Evolutionary conservation across 2,888 invertebrate genomes (phyloP), one percentile per base, ranked within the genome.

Genomic region (Diaphora mendica): DNA sequence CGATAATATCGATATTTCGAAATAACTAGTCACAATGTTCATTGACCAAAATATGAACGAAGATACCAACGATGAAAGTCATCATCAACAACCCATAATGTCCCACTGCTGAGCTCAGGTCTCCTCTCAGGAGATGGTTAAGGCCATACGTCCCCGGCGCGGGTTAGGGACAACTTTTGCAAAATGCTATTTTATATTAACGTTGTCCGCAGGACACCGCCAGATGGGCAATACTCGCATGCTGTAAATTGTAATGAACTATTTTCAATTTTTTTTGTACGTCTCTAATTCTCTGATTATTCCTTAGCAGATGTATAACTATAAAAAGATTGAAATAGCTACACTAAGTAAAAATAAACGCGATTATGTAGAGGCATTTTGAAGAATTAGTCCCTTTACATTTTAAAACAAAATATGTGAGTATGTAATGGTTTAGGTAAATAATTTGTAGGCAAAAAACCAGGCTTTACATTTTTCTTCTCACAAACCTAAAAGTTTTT

Each of bases 401-500:
- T 15, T 30, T 62, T 5, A 62, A 17, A 17, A 30, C 17, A 7
- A 62, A 62, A 30, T 62, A 8, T 17, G 8, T 17, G 17, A 30
- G 5, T 62, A 30, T 17, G 33, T 67, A 11, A 67, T 8, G 0
- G 11, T 11, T 23, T 30, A 39, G 39, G 39, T 39, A 33, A 67
- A 48, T 30, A 20, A 48, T 13, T 33, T 33, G 33, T 20, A 30
- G 2, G 8, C 64, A 39, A 55, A 66, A 55, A 62, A 62, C 26
- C 62, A 9, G 59, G 75, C 66, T 70, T 15, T 68, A 64, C 23
- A 64, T 75, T 78, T 81, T 33, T 65, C 65, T 51, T 64, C 30
- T 68, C 65, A 26, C 76, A 73, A 67, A 73, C 73, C 59, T 66
- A 76, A 71, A 82, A 80, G 62, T 82, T 77, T 65, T 74, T 74